Percentiles rank a stretch among this genome's conserved stretches.
Evolutionary conservation across 2,113 vertebrate genomes (phyloP).

Genomic region (Lophotis ruficrista): DNA sequence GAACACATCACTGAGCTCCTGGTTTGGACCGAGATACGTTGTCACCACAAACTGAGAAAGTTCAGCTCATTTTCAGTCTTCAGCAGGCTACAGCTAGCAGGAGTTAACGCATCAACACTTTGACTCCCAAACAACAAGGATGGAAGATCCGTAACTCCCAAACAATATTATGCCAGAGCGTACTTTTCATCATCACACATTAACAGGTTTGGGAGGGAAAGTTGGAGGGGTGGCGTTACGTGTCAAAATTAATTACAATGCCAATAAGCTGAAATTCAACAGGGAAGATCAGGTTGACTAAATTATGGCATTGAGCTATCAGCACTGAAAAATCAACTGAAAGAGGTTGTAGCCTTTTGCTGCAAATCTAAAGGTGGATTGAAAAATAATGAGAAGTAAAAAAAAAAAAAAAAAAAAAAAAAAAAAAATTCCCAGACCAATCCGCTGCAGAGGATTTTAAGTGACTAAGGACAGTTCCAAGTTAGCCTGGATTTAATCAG

Average conservation of each 20-base stretch:
- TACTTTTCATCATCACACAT: conserved; percentile 56
- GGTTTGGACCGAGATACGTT: background rate
- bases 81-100: background rate
- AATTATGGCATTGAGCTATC: conserved; percentile 56
- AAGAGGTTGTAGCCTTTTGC: conserved; percentile 35
- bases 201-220: conserved; percentile 62
- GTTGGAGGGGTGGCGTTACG: conserved; percentile 65
- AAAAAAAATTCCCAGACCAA: background rate
- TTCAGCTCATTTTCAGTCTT: background rate
- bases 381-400: background rate
- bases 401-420: background rate
- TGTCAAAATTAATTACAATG: conserved; percentile 70
- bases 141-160: conserved; percentile 19
- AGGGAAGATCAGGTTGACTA: conserved; percentile 62
- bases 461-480: background rate
- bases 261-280: conserved; percentile 62
- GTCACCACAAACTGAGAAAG: background rate
- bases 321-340: conserved; percentile 29
- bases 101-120: background rate
- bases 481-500: background rate
- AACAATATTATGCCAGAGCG: conserved; percentile 24
- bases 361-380: background rate
- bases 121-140: background rate
- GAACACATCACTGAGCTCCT: background rate
- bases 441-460: background rate